Conservation (phyloP, 2,888 invertebrate genomes). For the Xestia xanthographa region DNA sequence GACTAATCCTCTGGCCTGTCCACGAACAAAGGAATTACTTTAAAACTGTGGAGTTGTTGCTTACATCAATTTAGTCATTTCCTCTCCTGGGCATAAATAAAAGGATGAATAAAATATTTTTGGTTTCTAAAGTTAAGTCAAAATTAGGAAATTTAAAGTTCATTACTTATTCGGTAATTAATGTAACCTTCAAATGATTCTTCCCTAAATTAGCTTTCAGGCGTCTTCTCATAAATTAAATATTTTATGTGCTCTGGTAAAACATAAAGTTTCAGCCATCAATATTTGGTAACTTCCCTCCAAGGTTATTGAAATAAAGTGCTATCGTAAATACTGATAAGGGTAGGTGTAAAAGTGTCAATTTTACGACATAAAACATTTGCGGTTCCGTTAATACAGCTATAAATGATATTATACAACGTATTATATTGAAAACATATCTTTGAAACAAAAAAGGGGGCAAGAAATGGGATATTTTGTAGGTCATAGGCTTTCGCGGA, state of each 20-base stretch:
- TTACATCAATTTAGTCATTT: slow-evolving; percentile 20
- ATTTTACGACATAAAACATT: slow-evolving; percentile 60
- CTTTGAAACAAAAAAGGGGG: slow-evolving; percentile 8
- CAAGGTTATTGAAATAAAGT: slow-evolving; percentile 74
- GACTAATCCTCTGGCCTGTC: neutral
- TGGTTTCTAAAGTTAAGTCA: neutral
- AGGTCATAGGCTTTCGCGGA: neutral
- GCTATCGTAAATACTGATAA: slow-evolving; percentile 70
- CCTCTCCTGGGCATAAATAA: neutral
- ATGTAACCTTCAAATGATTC: slow-evolving; percentile 9
- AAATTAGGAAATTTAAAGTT: neutral
- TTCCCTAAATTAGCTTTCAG: neutral
- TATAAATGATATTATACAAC: slow-evolving; percentile 12
- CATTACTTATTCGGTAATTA: slow-evolving; percentile 1
- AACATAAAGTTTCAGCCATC: slow-evolving; percentile 65
- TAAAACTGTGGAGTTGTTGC: slow-evolving; percentile 10
- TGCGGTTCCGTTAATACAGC: slow-evolving; percentile 30
- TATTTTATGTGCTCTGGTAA: slow-evolving; percentile 58
- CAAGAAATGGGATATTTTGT: neutral
- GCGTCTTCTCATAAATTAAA: slow-evolving; percentile 24
- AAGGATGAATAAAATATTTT: neutral
- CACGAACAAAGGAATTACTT: slow-evolving; percentile 35
- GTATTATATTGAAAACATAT: neutral
- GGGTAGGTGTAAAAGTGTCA: slow-evolving; percentile 61
- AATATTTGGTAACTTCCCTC: slow-evolving; percentile 63